Percentiles rank a stretch among this genome's conserved stretches.
Conservation (phyloP, 2,888 invertebrate species). For the Atherix ibis region DNA sequence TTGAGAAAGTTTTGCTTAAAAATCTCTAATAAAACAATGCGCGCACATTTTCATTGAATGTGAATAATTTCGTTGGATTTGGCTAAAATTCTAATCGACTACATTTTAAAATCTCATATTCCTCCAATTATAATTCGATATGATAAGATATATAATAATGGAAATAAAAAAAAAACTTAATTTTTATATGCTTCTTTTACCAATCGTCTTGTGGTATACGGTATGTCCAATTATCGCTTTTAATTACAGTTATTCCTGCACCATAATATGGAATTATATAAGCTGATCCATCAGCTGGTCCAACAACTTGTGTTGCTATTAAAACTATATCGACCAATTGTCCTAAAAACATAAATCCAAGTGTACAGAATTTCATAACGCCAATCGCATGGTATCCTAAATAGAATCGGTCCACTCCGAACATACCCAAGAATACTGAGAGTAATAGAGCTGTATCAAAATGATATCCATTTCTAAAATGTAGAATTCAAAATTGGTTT, state of each 20-base stretch:
- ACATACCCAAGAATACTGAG: conserved; percentile 95
- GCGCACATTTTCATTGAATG: too few species aligned
- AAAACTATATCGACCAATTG: conserved; percentile 89
- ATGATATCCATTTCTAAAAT: conserved; percentile 77
- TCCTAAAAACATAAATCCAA: conserved; percentile 92
- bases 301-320: conserved; percentile 54
- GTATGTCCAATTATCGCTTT: conserved; percentile 73
- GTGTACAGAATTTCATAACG: conserved; percentile 82
- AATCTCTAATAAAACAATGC: too few species aligned
- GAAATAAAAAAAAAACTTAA: too few species aligned
- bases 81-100: too few species aligned
- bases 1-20: too few species aligned
- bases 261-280: conserved; percentile 91
- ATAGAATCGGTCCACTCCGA: conserved; percentile 94
- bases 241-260: conserved; percentile 63
- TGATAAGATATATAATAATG: too few species aligned
- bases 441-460: conserved; percentile 82
- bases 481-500: conserved; percentile 8
- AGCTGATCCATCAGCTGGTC: conserved; percentile 87
- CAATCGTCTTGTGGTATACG: conserved; percentile 66
- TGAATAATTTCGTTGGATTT: too few species aligned
- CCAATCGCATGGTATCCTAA: conserved; percentile 96
- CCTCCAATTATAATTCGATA: too few species aligned
- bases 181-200: too few species aligned
- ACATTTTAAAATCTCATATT: too few species aligned